phyloP scores from a whole-genome alignment of 2,113 vertebrate genomes.

The Puntigrus tetrazona region DNA sequence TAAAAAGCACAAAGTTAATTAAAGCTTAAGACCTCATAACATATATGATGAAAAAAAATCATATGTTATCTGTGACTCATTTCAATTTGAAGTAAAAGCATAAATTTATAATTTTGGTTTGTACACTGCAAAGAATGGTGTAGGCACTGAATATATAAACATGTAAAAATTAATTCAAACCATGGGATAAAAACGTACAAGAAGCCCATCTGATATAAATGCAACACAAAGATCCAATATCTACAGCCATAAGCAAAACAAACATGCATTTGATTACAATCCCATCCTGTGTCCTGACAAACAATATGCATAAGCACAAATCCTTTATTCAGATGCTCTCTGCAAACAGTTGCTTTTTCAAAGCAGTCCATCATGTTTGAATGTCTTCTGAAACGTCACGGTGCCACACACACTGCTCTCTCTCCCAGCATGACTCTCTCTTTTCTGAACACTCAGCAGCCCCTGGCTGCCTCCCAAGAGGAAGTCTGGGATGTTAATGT shows the following conservation, averaged over 20 bases:
- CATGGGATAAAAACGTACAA: conserved; percentile 2
- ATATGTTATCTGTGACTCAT: neutral
- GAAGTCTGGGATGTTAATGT: conserved; percentile 58
- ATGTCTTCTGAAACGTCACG: conserved; percentile 17
- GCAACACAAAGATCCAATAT: conserved; percentile 2
- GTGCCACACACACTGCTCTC: conserved; percentile 12
- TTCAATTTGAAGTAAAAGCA: neutral
- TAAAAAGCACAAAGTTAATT: neutral
- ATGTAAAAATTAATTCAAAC: neutral
- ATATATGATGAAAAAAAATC: no score
- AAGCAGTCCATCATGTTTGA: neutral
- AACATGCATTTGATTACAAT: conserved; percentile 31
- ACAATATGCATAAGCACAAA: conserved; percentile 35
- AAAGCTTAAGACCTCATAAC: no score
- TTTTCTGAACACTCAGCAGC: conserved; percentile 34
- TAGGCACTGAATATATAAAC: neutral
- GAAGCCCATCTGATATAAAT: conserved; percentile 1
- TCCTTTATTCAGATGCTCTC: neutral
- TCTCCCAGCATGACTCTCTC: conserved; percentile 1
- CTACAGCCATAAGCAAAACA: conserved; percentile 5
- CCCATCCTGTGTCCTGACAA: neutral
- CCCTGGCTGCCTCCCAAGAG: conserved; percentile 51
- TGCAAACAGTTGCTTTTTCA: conserved; percentile 25
- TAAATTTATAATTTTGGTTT: neutral
- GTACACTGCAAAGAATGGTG: neutral